Evolutionary conservation across 2,797 vertebrate genomes (phyloP).

Genomic region (Bovichtus diacanthus): DNA sequence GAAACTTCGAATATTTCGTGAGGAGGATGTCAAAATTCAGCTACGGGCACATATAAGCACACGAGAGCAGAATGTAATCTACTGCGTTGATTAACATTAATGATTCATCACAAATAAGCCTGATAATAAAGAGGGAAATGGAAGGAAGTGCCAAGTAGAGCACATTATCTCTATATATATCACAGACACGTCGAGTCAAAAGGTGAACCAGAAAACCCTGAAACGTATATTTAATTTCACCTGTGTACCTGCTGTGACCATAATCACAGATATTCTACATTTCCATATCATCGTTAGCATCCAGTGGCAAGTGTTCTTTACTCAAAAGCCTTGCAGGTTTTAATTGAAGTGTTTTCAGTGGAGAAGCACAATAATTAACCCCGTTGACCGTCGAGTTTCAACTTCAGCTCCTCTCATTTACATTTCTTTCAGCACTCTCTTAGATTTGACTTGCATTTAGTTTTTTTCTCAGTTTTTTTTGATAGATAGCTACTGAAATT

Average conservation of each 20-base stretch:
- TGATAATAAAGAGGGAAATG: not conserved
- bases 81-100: not conserved
- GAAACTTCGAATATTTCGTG: not conserved
- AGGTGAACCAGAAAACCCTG: no score
- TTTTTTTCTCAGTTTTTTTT: slow-evolving; percentile 35
- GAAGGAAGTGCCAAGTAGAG: no score
- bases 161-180: no score
- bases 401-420: slow-evolving; percentile 29
- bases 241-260: no score
- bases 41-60: not conserved
- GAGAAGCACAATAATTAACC: slow-evolving; percentile 38
- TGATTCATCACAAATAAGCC: not conserved
- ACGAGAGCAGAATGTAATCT: not conserved
- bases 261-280: slow-evolving; percentile 37
- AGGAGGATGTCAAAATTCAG: not conserved
- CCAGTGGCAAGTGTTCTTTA: slow-evolving; percentile 14
- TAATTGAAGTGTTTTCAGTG: slow-evolving; percentile 45
- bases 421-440: not conserved
- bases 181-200: no score
- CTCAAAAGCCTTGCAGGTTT: slow-evolving; percentile 16
- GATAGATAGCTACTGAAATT: no score
- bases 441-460: not conserved
- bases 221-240: no score
- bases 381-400: slow-evolving; percentile 14
- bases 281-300: slow-evolving; percentile 29